Percentiles rank a stretch among this genome's conserved stretches.
These are phyloP conservation scores for Haliclona indistincta DNA, from an alignment of 37 sponge, comb jelly and placozoan genomes.

Conservation along the genomic window DNA sequence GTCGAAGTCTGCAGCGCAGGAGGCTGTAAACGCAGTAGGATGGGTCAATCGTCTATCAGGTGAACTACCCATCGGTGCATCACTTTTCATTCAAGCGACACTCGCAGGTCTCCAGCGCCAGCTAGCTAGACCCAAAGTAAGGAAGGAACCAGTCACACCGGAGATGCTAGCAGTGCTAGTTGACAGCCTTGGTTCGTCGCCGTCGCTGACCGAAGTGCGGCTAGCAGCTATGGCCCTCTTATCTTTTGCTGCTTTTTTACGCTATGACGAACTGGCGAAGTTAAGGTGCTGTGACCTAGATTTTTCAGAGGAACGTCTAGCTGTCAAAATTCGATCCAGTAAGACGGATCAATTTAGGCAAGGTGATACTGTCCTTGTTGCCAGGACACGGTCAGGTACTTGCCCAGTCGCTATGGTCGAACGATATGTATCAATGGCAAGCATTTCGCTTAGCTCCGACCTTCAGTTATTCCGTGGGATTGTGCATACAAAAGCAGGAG, in stretches of 20 bases:
- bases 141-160: constrained; percentile 10
- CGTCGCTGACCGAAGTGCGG: background rate
- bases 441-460: too few relatives aligned
- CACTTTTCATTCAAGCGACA: background rate
- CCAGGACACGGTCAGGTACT: background rate
- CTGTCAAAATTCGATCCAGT: background rate
- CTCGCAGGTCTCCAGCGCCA: constrained; percentile 7
- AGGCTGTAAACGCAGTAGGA: constrained; percentile 18
- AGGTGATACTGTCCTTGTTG: too few relatives aligned
- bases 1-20: constrained; percentile 19
- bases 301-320: background rate
- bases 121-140: constrained; percentile 17
- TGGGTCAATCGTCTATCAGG: constrained; percentile 18
- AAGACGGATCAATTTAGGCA: background rate
- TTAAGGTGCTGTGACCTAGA: background rate
- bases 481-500: too few relatives aligned
- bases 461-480: too few relatives aligned
- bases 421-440: too few relatives aligned
- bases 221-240: background rate
- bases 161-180: background rate
- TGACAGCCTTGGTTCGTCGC: too few relatives aligned
- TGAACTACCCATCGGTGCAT: background rate
- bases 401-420: too few relatives aligned
- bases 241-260: background rate
- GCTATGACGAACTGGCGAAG: too few relatives aligned